A percentile compares a stretch with the other conserved stretches of the same genome.
Conservation (phyloP, 2,113 vertebrate genomes). For the Atherinomorus stipes region DNA sequence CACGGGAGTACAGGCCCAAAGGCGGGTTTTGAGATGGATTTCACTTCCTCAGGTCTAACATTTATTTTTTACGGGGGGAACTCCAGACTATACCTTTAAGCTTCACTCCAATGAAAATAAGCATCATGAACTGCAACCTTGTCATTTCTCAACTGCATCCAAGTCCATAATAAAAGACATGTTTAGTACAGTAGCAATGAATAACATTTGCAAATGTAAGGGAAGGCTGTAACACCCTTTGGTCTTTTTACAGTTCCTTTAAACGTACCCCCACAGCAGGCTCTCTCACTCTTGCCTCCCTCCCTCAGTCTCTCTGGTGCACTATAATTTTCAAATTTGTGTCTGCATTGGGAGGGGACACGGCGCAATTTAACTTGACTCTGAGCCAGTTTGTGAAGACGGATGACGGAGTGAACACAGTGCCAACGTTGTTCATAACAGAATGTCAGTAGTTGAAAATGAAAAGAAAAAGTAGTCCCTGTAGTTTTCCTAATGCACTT, state of each 20-base stretch:
- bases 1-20: too few relatives aligned
- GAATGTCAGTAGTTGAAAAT: not conserved
- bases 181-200: not conserved
- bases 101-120: not conserved
- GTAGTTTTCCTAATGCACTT: constrained; percentile 12
- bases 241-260: not conserved
- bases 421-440: constrained; percentile 7
- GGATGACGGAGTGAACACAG: not conserved
- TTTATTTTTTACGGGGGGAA: too few relatives aligned
- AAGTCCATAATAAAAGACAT: not conserved
- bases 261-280: not conserved
- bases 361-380: constrained; percentile 19
- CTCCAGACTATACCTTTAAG: too few relatives aligned
- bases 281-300: not conserved
- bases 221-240: not conserved
- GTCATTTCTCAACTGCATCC: not conserved
- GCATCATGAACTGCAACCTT: not conserved
- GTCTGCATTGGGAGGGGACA: constrained; percentile 11
- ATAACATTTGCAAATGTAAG: not conserved
- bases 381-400: constrained; percentile 25
- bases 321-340: constrained; percentile 22
- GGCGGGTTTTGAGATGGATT: too few relatives aligned
- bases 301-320: not conserved
- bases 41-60: too few relatives aligned
- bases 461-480: not conserved